A percentile compares a stretch with the other conserved stretches of the same genome.
These are phyloP conservation scores for Hypothenemus hampei DNA, from an alignment of 1,140 invertebrate species.

Conservation along the genomic window DNA sequence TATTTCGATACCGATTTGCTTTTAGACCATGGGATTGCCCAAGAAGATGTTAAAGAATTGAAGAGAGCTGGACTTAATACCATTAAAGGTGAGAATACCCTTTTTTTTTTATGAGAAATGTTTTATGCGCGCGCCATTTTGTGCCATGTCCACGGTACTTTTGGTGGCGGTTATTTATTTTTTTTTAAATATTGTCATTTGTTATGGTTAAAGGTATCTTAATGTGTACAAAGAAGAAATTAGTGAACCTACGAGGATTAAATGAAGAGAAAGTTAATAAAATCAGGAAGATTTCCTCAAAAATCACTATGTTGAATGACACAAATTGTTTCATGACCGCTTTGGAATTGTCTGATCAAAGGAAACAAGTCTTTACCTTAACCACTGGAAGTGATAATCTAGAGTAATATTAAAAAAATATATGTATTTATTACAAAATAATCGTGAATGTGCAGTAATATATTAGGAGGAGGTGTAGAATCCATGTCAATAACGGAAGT, in stretches of 20 bases:
- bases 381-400: conserved; percentile 68
- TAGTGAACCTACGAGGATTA: conserved; percentile 71
- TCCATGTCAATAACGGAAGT: conserved; percentile 88
- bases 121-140: not conserved
- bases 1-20: conserved; percentile 55
- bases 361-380: conserved; percentile 68
- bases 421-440: not conserved
- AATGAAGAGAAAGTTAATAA: conserved; percentile 79
- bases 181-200: too few species aligned
- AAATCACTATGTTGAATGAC: conserved; percentile 46
- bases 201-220: too few species aligned
- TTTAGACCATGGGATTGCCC: conserved; percentile 51
- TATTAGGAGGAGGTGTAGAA: conserved; percentile 78
- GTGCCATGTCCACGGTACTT: too few species aligned
- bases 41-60: conserved; percentile 70
- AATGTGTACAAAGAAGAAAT: conserved; percentile 72
- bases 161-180: too few species aligned
- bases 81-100: conserved; percentile 55
- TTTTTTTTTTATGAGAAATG: too few species aligned
- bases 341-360: conserved; percentile 64
- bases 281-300: conserved; percentile 70
- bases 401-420: conserved; percentile 52
- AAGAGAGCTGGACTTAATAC: conserved; percentile 75
- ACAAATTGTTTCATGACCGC: conserved; percentile 66
- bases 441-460: conserved; percentile 53